Conservation (phyloP, 2,113 vertebrate genomes). For the Gallinago media region DNA sequence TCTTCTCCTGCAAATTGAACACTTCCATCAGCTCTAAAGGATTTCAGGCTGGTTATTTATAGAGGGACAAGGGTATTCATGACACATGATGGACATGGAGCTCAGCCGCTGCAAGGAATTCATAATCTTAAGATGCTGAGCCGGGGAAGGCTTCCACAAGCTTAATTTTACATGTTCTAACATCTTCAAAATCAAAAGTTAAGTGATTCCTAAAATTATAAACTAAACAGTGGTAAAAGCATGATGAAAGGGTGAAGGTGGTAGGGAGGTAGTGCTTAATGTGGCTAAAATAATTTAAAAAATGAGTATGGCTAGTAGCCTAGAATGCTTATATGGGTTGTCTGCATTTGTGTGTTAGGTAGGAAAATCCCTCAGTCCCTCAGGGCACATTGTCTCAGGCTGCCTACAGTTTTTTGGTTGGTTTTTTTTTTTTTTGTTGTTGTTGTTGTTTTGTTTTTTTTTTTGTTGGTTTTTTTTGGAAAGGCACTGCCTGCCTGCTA, state of each 20-base stretch:
- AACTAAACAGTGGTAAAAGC: not conserved
- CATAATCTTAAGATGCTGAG: not conserved
- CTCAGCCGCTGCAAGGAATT: not conserved
- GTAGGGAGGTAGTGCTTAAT: not conserved
- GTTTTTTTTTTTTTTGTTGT: too few species aligned
- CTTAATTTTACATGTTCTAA: not conserved
- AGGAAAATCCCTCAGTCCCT: not conserved
- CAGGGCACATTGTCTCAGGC: not conserved
- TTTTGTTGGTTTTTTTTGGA: not conserved
- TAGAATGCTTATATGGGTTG: not conserved
- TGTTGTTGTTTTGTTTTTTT: not conserved
- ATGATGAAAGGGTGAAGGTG: not conserved
- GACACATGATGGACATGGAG: slow-evolving; percentile 5
- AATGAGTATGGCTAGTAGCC: not conserved
- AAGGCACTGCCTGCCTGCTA: not conserved
- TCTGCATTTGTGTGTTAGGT: not conserved
- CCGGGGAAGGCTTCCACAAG: not conserved
- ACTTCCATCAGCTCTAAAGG: slow-evolving; percentile 20
- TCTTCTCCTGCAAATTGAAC: slow-evolving; percentile 30
- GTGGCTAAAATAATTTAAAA: not conserved
- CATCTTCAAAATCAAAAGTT: not conserved
- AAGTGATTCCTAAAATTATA: not conserved
- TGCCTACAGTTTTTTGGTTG: not conserved
- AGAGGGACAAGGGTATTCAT: slow-evolving; percentile 9
- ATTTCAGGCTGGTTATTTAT: not conserved